Conservation (phyloP, 2,797 vertebrate genomes). For the Halcyon smyrnensis region DNA sequence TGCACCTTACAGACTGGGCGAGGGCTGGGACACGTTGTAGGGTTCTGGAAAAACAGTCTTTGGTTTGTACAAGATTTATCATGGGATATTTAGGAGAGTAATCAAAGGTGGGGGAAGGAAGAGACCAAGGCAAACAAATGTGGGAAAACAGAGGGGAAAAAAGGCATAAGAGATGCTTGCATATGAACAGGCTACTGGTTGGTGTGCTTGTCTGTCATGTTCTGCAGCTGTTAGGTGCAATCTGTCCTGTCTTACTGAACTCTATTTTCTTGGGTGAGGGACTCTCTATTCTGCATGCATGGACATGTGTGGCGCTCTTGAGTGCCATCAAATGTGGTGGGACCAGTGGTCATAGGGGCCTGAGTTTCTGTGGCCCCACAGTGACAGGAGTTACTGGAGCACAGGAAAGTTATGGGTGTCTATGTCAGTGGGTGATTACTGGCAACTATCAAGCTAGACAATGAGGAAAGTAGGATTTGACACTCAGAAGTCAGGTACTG, state of each 20-base stretch:
- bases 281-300: accelerated
- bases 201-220: accelerated
- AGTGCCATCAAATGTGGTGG: accelerated
- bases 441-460: not conserved
- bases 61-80: not conserved
- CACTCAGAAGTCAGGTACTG: not conserved
- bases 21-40: not conserved
- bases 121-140: not conserved
- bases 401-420: accelerated
- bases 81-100: not conserved
- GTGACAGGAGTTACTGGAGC: not conserved
- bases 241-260: not conserved
- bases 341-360: accelerated
- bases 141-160: not conserved
- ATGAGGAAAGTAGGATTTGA: not conserved
- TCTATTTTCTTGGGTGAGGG: not conserved
- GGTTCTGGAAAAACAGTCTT: not conserved
- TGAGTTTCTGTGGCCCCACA: accelerated
- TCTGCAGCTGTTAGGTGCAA: not conserved
- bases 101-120: not conserved
- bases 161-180: not conserved
- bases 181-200: not conserved
- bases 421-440: not conserved
- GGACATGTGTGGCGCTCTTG: not conserved
- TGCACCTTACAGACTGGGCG: accelerated